phyloP scores from a whole-genome alignment of 2,113 vertebrate genomes.

The Hemiprocne comata region DNA sequence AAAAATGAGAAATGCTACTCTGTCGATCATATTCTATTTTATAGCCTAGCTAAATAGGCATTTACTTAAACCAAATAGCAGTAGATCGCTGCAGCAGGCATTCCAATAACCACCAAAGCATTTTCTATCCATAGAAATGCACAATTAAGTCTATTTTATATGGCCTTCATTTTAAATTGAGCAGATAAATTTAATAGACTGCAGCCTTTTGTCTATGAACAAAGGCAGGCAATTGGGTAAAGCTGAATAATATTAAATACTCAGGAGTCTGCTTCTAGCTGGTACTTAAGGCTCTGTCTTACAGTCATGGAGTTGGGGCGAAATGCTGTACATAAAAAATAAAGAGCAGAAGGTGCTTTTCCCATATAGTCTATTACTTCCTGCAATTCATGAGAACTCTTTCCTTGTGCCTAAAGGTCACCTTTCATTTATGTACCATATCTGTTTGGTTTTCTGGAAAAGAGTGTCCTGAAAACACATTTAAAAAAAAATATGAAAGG shows the following conservation, averaged over 20 bases:
- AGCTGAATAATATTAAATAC: slow-evolving; percentile 23
- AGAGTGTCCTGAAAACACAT: slow-evolving; percentile 51
- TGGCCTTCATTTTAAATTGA: slow-evolving; percentile 40
- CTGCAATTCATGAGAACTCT: slow-evolving; percentile 72
- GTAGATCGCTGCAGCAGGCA: neutral
- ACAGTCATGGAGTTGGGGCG: slow-evolving; percentile 16
- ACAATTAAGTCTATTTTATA: slow-evolving; percentile 37
- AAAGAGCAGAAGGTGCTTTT: slow-evolving; percentile 60
- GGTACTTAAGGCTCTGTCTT: slow-evolving; percentile 38
- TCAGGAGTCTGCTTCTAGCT: slow-evolving; percentile 20
- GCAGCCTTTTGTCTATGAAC: slow-evolving; percentile 26
- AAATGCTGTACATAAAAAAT: slow-evolving; percentile 39
- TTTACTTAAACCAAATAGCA: slow-evolving; percentile 2
- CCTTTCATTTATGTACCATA: slow-evolving; percentile 60
- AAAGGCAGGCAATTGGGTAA: slow-evolving; percentile 25
- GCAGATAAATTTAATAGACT: slow-evolving; percentile 51
- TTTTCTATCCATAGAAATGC: slow-evolving; percentile 10
- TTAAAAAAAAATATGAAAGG: neutral
- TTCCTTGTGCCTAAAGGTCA: slow-evolving; percentile 74
- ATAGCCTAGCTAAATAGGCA: slow-evolving; percentile 11
- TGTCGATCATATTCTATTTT: neutral
- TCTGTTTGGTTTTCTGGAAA: slow-evolving; percentile 52
- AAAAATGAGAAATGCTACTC: neutral
- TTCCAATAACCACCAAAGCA: neutral
- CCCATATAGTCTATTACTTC: slow-evolving; percentile 67